phyloP scores from a whole-genome alignment of 2,797 vertebrate genomes.

The Pseudomugil tenellus region DNA sequence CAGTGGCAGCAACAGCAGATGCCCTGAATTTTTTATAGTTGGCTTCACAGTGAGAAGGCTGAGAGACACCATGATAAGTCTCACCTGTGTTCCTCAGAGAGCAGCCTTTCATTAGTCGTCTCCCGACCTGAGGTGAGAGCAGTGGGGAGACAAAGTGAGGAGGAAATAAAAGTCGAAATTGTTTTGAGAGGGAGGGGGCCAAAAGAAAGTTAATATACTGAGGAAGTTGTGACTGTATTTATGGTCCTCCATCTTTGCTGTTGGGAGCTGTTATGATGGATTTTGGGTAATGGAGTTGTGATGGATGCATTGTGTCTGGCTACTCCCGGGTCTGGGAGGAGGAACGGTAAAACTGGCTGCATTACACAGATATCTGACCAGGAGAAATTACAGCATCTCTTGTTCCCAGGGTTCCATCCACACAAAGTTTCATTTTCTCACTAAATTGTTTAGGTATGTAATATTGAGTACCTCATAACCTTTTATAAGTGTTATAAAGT shows the following conservation, averaged over 20 bases:
- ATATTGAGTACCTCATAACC: constrained; percentile 65
- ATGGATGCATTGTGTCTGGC: constrained; percentile 66
- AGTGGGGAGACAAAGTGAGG: constrained; percentile 47
- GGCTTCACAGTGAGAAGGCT: constrained; percentile 55
- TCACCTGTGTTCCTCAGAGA: constrained; percentile 70
- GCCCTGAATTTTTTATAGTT: constrained; percentile 74
- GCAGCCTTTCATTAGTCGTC: constrained; percentile 72
- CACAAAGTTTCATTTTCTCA: constrained; percentile 32
- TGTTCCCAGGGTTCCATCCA: neutral
- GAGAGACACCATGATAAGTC: constrained; percentile 66
- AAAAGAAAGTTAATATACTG: constrained; percentile 63
- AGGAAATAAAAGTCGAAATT: constrained; percentile 70
- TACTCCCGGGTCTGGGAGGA: constrained; percentile 39
- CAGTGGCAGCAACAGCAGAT: constrained; percentile 58
- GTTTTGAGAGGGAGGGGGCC: constrained; percentile 60
- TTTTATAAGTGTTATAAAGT: constrained; percentile 65
- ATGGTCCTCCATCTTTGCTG: constrained; percentile 52
- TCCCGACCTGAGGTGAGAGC: constrained; percentile 57
- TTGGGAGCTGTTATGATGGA: constrained; percentile 73
- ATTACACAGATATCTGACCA: constrained; percentile 52
- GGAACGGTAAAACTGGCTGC: constrained; percentile 34
- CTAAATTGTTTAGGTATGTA: constrained; percentile 59
- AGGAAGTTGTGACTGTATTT: constrained; percentile 65
- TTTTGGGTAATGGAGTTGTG: constrained; percentile 81
- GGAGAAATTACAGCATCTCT: constrained; percentile 37